A percentile compares a stretch with the other conserved stretches of the same genome.
Conservation (phyloP, 1,140 invertebrate genomes). For the Penaeus vannamei region DNA sequence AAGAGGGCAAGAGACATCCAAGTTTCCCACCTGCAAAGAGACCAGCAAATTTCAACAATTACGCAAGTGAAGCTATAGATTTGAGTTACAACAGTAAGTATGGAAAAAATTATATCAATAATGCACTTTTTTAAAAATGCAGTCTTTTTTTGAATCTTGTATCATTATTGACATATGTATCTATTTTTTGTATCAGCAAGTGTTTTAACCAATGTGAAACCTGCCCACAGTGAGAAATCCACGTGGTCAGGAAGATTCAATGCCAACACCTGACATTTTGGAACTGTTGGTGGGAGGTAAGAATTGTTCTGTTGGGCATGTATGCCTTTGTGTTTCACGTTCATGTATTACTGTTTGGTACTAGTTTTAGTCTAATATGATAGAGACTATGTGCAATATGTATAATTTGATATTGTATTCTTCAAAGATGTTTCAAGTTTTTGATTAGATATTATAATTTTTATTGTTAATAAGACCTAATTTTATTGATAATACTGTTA, state of each 20-base stretch:
- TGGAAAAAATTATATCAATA: not conserved
- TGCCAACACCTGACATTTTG: constrained; percentile 34
- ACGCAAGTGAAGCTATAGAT: constrained; percentile 57
- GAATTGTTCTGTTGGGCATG: not conserved
- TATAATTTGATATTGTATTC: too few species aligned
- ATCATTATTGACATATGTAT: not conserved
- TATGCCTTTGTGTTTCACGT: not conserved
- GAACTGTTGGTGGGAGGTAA: constrained; percentile 38
- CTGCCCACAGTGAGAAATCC: not conserved
- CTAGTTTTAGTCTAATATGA: too few species aligned
- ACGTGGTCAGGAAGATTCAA: constrained; percentile 42
- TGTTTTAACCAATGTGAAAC: constrained; percentile 31
- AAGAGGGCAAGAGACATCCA: constrained; percentile 51
- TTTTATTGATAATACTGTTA: too few species aligned
- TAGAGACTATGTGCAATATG: too few species aligned
- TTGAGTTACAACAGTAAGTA: constrained; percentile 61
- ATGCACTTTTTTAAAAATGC: not conserved
- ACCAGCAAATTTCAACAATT: constrained; percentile 26
- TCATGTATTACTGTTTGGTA: too few species aligned
- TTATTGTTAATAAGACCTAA: too few species aligned
- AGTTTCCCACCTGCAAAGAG: constrained; percentile 47
- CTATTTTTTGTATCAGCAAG: not conserved
- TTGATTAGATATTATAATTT: too few species aligned
- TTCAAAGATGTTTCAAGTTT: too few species aligned
- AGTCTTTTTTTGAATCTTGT: not conserved